Percentiles rank a stretch among this genome's conserved stretches.
phyloP scores from a whole-genome alignment of 2,888 invertebrate genomes.

The Ypsolopha scabrella region DNA sequence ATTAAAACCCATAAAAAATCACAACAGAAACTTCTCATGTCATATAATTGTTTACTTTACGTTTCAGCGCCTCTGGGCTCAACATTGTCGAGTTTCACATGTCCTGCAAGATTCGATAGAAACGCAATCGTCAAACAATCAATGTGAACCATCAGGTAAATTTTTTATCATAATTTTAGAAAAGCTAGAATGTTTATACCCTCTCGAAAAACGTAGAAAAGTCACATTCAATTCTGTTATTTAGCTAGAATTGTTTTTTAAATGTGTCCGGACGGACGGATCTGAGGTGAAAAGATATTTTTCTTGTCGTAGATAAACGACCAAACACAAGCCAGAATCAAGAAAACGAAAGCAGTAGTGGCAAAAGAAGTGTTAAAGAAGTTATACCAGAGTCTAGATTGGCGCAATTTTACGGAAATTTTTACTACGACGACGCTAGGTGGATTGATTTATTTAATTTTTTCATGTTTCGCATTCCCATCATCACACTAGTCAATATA shows the following conservation, averaged over 20 bases:
- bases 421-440: slow-evolving; percentile 65
- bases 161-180: neutral
- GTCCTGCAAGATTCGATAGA: slow-evolving; percentile 47
- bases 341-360: slow-evolving; percentile 44
- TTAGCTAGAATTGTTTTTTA: too few relatives aligned
- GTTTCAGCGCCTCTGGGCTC: slow-evolving; percentile 60
- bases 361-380: slow-evolving; percentile 68
- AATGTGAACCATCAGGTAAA: slow-evolving; percentile 46
- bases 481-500: too few relatives aligned
- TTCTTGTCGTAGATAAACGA: slow-evolving; percentile 32
- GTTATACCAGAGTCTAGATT: slow-evolving; percentile 75
- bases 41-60: neutral
- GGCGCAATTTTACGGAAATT: slow-evolving; percentile 69
- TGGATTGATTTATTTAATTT: slow-evolving; percentile 10
- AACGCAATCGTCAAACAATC: slow-evolving; percentile 31
- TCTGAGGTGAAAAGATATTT: too few relatives aligned
- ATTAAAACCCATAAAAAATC: too few relatives aligned
- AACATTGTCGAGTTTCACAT: slow-evolving; percentile 56
- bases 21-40: too few relatives aligned
- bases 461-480: too few relatives aligned
- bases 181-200: too few relatives aligned
- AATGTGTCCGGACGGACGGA: too few relatives aligned
- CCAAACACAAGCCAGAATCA: slow-evolving; percentile 35
- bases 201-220: too few relatives aligned
- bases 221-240: too few relatives aligned